phyloP scores from a whole-genome alignment of 1,140 invertebrate species.

The Trachymyrmex cornetzi region DNA sequence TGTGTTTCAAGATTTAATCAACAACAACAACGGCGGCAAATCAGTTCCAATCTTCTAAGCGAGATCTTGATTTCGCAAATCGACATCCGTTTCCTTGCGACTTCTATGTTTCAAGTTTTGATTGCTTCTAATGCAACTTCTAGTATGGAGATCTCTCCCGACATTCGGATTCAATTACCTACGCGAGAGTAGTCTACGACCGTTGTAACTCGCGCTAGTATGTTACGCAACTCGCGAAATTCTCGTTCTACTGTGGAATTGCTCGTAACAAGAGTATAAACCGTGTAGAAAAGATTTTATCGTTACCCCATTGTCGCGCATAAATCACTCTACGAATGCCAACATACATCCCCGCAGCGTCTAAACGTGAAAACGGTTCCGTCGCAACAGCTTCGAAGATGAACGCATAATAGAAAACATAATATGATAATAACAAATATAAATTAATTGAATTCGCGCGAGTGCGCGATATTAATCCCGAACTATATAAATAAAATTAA shows the following conservation, averaged over 20 bases:
- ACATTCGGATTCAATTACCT: slow-evolving; percentile 54
- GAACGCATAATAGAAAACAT: background rate
- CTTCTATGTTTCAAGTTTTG: slow-evolving; percentile 12
- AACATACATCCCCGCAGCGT: background rate
- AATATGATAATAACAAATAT: background rate
- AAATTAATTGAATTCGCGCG: slow-evolving; percentile 13
- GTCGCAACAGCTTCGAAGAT: background rate
- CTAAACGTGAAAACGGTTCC: slow-evolving; percentile 3
- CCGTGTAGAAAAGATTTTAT: slow-evolving; percentile 55
- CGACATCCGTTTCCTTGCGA: background rate
- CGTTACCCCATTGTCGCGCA: slow-evolving; percentile 21
- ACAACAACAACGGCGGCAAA: background rate
- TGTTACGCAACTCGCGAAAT: slow-evolving; percentile 36
- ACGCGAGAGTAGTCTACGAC: background rate
- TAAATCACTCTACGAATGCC: slow-evolving; percentile 43
- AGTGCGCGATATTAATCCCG: slow-evolving; percentile 1
- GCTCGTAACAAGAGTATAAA: slow-evolving; percentile 54
- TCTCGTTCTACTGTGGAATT: slow-evolving; percentile 21
- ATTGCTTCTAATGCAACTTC: slow-evolving; percentile 11
- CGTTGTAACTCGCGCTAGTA: slow-evolving; percentile 13
- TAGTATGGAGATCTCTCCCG: background rate
- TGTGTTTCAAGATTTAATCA: background rate
- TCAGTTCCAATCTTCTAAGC: background rate
- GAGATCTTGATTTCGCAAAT: slow-evolving; percentile 28
- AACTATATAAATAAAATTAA: background rate